Conservation (phyloP, 2,797 vertebrate species). For the Anguilla marmorata region DNA sequence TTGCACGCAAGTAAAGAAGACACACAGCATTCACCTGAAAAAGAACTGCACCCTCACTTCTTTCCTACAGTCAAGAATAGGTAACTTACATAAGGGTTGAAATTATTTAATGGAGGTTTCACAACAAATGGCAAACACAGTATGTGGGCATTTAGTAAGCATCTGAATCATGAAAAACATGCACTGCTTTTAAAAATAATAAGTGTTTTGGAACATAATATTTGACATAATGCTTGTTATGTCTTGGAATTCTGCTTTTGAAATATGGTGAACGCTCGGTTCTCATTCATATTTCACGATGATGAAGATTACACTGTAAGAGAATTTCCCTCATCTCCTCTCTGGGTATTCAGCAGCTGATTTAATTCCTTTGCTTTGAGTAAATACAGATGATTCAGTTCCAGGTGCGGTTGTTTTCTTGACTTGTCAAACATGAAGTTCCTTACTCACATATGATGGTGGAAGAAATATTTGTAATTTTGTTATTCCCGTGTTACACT, state of each 20-base stretch:
- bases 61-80: background rate
- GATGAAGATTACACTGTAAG: background rate
- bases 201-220: background rate
- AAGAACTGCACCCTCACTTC: slow-evolving; percentile 64
- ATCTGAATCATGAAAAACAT: background rate
- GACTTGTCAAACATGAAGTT: background rate
- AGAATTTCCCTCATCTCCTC: background rate
- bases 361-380: background rate
- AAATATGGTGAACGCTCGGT: background rate
- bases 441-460: background rate
- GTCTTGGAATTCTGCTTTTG: background rate
- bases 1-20: slow-evolving; percentile 26
- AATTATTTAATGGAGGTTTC: background rate
- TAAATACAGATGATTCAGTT: background rate
- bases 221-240: background rate
- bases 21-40: slow-evolving; percentile 64
- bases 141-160: background rate
- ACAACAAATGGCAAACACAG: background rate
- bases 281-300: background rate
- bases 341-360: background rate
- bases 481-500: background rate
- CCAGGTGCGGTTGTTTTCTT: background rate
- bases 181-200: background rate
- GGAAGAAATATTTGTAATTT: background rate
- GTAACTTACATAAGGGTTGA: background rate